Evolutionary conservation across 1,140 invertebrate species (phyloP), one percentile per base, ranked within the genome.

Genomic region (Bombus turneri): DNA sequence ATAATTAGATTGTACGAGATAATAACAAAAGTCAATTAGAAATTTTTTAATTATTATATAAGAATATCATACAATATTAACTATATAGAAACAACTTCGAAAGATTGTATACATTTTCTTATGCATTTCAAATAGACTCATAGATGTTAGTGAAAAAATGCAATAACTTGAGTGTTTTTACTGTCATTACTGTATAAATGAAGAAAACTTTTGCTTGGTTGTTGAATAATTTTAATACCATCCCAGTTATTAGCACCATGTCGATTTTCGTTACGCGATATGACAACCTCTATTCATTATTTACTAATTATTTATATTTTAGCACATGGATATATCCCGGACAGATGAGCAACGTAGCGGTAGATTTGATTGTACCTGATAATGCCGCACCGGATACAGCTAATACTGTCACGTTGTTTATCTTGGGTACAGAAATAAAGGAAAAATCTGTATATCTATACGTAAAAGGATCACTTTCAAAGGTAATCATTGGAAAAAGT

Each of bases 341-440:
- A 39, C 95, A 96, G 88, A 96, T 95, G 6, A 91, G 90, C 1
- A 95, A 94, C 12, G 95, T 97, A 8, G 93, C 95, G 1, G 94
- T 97, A 2, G 95, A 94, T 25, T 89, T 96, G 0, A 68, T 93
- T 25, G 95, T 96, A n/a, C 95, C 96, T 0, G 37, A 91, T 6
- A 92, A 89, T 8, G 94, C 95, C 0, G 91, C 94, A 3, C 92
- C 95, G 25, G 95, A 96, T 13, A 95, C 95, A 0, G 94, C 96
- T 6, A 96, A 96, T 83, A 95, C 95, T 18, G 94, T 97, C 59
- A 96, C 95, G 4, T 95, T 97, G 28, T 78, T 31, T 28, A 94
- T 94, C 25, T 80, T 76, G 4, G 93, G 93, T 41, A 90, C 91
- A 1, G 90, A 94, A 85, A 88, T 86, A 81, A 84, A 92, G 15